Evolutionary conservation across 2,797 vertebrate species (phyloP).

Genomic region (Anolis apletophallus): DNA sequence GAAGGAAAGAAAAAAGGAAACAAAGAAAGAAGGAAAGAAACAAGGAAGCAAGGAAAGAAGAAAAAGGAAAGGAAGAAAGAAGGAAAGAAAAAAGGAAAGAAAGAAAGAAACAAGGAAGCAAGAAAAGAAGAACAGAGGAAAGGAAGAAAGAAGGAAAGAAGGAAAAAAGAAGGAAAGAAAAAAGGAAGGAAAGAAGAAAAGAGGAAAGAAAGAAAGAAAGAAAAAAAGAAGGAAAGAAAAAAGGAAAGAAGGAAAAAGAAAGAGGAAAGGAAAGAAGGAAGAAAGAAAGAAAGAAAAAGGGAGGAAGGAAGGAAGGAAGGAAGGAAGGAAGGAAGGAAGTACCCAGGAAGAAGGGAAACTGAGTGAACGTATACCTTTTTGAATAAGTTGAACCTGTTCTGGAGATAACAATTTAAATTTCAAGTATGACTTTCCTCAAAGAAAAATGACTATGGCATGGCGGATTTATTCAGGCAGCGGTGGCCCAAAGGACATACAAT

Average conservation of each 20-base stretch:
- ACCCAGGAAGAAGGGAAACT: background rate
- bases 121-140: no score
- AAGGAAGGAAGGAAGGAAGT: background rate
- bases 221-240: background rate
- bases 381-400: fast-evolving
- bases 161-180: no score
- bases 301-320: background rate
- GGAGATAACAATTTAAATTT: background rate
- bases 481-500: constrained; percentile 5
- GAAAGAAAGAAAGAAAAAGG: constrained; percentile 16
- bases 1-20: no score
- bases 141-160: no score
- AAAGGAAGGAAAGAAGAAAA: no score
- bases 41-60: no score
- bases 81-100: no score
- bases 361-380: background rate
- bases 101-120: no score
- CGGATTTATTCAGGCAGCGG: fast-evolving
- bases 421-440: fast-evolving
- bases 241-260: no score
- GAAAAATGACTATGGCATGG: background rate
- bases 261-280: no score
- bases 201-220: constrained; percentile 24
- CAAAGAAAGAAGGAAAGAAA: no score
- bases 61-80: no score